These are phyloP conservation scores for Phengaris alcon DNA, from an alignment of 2,888 invertebrate species.

Conservation along the genomic window DNA sequence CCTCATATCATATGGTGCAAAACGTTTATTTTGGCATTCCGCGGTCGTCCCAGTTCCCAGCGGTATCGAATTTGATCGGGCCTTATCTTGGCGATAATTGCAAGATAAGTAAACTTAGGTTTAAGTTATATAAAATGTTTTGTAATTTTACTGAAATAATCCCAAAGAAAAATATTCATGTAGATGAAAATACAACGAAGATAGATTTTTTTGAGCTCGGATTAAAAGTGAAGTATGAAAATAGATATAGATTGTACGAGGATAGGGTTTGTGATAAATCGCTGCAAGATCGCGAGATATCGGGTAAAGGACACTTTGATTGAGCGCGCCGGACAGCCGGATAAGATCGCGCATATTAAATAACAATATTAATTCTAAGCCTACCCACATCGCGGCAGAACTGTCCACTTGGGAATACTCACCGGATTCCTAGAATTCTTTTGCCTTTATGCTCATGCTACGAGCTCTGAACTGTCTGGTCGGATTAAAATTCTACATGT, in stretches of 20 bases:
- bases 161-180: not conserved
- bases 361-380: conserved; percentile 70
- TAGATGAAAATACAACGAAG: not conserved
- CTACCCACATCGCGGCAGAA: conserved; percentile 11
- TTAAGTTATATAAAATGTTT: not conserved
- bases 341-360: conserved; percentile 76
- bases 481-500: not conserved
- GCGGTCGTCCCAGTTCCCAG: conserved; percentile 18
- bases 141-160: not conserved
- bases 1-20: conserved; percentile 33
- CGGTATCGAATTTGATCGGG: not conserved
- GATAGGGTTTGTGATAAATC: conserved; percentile 17
- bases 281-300: conserved; percentile 60
- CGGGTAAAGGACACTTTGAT: conserved; percentile 74
- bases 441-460: not conserved
- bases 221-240: conserved; percentile 26
- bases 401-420: conserved; percentile 1
- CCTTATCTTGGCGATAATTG: conserved; percentile 17
- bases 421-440: conserved; percentile 18
- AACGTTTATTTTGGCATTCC: conserved; percentile 16
- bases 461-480: not conserved
- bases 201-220: conserved; percentile 5
- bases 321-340: conserved; percentile 73
- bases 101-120: not conserved
- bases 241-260: conserved; percentile 4